phyloP scores from a whole-genome alignment of 2,797 vertebrate genomes.

The Enteromius trimaculatus region DNA sequence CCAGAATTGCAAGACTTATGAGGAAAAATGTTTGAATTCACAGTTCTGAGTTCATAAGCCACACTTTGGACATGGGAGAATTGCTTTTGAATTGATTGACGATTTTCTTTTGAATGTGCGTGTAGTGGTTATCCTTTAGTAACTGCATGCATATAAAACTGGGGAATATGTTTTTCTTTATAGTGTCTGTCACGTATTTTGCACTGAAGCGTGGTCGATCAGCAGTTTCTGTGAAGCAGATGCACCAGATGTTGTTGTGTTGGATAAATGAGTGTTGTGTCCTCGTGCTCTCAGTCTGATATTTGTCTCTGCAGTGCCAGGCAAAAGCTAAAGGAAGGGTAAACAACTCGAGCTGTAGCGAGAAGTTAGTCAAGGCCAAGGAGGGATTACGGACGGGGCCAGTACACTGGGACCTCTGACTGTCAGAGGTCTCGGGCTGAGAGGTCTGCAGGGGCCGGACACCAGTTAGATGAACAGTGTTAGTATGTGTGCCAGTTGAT shows the following conservation, averaged over 20 bases:
- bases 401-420: not conserved
- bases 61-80: not conserved
- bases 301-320: constrained; percentile 12
- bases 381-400: constrained; percentile 58
- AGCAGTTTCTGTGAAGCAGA: constrained; percentile 3
- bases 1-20: not conserved
- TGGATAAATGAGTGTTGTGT: constrained; percentile 2
- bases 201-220: not conserved
- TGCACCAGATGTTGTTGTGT: constrained; percentile 1
- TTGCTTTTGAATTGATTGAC: not conserved
- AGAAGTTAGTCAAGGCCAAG: constrained; percentile 65
- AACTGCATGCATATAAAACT: not conserved
- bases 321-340: constrained; percentile 48
- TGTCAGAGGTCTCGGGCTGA: not conserved
- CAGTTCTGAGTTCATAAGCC: not conserved
- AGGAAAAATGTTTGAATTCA: too few relatives aligned
- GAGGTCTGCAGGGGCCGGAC: not conserved
- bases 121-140: not conserved
- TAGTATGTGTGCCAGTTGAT: too few relatives aligned
- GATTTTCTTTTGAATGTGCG: not conserved
- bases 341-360: constrained; percentile 65
- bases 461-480: too few relatives aligned
- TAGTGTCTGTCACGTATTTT: not conserved
- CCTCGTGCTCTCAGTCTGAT: not conserved
- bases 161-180: not conserved